Percentiles rank a stretch among this genome's conserved stretches.
These are phyloP conservation scores for Drosophila sucinea DNA, from an alignment of 1,140 invertebrate species.

Conservation along the genomic window DNA sequence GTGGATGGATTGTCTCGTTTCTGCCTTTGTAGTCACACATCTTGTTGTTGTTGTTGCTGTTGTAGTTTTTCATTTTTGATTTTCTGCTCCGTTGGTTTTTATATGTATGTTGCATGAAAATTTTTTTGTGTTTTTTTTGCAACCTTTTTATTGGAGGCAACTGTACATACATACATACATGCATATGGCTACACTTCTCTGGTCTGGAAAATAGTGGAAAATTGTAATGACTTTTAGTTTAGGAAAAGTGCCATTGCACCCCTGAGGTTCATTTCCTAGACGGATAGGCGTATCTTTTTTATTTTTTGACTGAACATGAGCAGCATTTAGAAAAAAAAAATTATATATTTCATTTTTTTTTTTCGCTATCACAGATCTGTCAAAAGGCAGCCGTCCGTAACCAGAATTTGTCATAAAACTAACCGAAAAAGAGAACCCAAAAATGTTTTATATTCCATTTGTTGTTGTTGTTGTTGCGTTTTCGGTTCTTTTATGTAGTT, in stretches of 20 bases:
- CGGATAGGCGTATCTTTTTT: neutral
- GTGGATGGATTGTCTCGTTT: constrained; percentile 25
- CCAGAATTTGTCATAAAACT: constrained; percentile 63
- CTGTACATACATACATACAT: constrained; percentile 36
- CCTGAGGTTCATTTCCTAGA: constrained; percentile 23
- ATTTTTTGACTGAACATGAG: constrained; percentile 43
- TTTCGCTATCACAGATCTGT: constrained; percentile 69
- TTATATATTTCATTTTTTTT: constrained; percentile 29
- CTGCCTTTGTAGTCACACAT: constrained; percentile 38
- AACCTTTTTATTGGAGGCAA: constrained; percentile 33
- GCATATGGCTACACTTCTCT: constrained; percentile 17
- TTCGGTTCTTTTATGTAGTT: constrained; percentile 35
- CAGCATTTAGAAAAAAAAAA: constrained; percentile 46
- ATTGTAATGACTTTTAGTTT: constrained; percentile 36
- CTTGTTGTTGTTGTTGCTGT: constrained; percentile 47
- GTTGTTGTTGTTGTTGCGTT: neutral
- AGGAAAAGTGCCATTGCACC: constrained; percentile 35
- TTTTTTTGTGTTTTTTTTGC: constrained; percentile 17
- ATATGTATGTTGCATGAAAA: constrained; percentile 49
- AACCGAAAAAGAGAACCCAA: constrained; percentile 10
- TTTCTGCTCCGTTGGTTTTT: constrained; percentile 71
- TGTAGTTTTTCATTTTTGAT: constrained; percentile 67
- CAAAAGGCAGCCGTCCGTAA: constrained; percentile 69
- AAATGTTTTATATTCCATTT: constrained; percentile 13
- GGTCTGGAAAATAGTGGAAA: constrained; percentile 48